Evolutionary conservation across 2,888 invertebrate genomes (phyloP), one percentile per base, ranked within the genome.

Genomic region (Anorthoa munda): DNA sequence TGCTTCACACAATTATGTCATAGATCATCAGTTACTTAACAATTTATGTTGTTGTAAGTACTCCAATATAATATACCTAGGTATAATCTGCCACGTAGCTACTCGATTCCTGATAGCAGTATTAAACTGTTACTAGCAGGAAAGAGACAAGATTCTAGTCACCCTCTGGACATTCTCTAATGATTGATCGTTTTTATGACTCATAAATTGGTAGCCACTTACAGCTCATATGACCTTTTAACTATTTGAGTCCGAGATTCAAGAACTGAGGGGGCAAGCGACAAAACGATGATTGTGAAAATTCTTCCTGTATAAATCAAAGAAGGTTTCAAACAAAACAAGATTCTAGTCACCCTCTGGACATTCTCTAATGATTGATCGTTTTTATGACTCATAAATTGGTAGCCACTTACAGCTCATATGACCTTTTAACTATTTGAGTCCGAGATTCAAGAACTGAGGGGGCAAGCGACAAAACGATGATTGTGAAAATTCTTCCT

Each of bases 301-400:
- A 4, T 11, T 4, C 0, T 56, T 39, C 2, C 17, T 0, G 15
- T 39, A 5, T 9, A 39, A 55, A 23, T 5, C 11, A 1, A 13
- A 55, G 0, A 39, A 11, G 0, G 2, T 2, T 50, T 31, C 3
- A 45, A 31, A 13, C 0, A 45, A 1, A 17, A 50, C 13, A 39
- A 2, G 4, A 55, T n/a, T n/a, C 12, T 21, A 18, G 4, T 18
- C 13, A 23, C 12, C 15, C 5, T 21, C 4, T 61, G 2, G 18
- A 31, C n/a, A 39, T 21, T 50, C 3, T 13, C 13, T n/a, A 39
- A 46, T 55, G 17, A 55, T 64, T 17, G 4, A 55, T 23, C n/a
- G n/a, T 53, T 45, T 21, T 50, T 60, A 26, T 74, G 26, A 74
- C n/a, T 59, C 50, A 46, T 46, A 51, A 31, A 74, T 26, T n/a